Base-by-base conservation (phyloP, 2,797 vertebrate genomes). In the Acanthurus tractus region DNA sequence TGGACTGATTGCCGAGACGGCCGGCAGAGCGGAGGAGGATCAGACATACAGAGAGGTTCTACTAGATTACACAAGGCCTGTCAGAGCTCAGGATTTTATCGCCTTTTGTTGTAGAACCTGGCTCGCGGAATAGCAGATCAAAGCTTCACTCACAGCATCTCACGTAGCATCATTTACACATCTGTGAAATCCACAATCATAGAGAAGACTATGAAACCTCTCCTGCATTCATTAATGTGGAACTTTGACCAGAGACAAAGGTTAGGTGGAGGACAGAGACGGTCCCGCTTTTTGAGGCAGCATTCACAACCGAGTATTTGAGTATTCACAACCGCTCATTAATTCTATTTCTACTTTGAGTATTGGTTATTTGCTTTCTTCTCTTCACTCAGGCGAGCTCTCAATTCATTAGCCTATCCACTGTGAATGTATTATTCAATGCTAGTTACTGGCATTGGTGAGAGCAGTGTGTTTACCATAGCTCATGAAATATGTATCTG, bases 401-500 rank as follows among this genome's bases (percentile, higher is more conserved):
- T 94, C 91, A 93, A 91, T 94, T 94, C 94, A 94, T 95, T 94
- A 94, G 88, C 81, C 57, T 78, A 86, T 89, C 90, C 86, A 69
- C 83, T 83, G 79, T 92, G 90, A 92, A 94, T 94, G 89, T 91
- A 92, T 95, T 93, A 95, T 95, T 95, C 92, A 92, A 85, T 76
- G 85, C 83, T 86, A 86, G 90, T 89, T 92, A 34, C 68, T 93
- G 90, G 88, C 90, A 76, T 88, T 83, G 89, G 91, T 58, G 78
- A 82, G 83, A 90, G 86, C 82, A 25, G 79, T 77, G 88, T 94
- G 91, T 93, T 94, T 94, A 93, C 90, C 88, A 84, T 91, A 83
- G 87, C 93, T 94, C 94, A 94, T 95, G 93, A 94, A 95, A 94
- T 94, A 94, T 95, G 90, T 91, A 94, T 93, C 90, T 79, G 86